Base-by-base conservation (phyloP, 2,113 vertebrate species). In the Leptobrachium leishanense region DNA sequence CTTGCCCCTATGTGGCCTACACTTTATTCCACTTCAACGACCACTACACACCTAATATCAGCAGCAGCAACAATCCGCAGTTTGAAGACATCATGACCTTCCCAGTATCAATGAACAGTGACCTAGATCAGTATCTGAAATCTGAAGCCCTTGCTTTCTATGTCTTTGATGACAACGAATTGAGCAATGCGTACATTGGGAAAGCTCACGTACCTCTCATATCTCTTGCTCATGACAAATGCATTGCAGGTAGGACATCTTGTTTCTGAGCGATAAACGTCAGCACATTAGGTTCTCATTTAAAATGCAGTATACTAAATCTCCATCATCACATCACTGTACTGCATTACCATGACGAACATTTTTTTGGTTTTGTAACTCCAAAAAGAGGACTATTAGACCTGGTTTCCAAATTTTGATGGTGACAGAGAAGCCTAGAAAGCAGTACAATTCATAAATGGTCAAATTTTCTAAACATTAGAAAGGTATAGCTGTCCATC, bases 1-100 rank as follows among this genome's bases (percentile, higher is more conserved):
- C 94, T 8, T 94, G 89, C 83, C 87, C 97, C 54, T 98, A 96
- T 0, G 92, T 95, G 55, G 89, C 97, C 85, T 98, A 96, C 91
- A 96, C 92, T 89, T 94, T 98, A 86, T 95, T 91, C 67, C 78
- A 92, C 86, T 96, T 95, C 83, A 85, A 90, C 10, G 94, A 97
- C 87, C 88, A 95, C 66, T 93, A 95, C 64, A 96, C 95, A 11
- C n/a, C 88, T 76, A 93, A 94, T 80, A 80, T 90, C 57, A 84
- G 89, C 2, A 91, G 89, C 86, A 90, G 86, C 86, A 86, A 78
- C 64, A 77, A 93, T 39, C 95, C 96, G 1, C 83, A 88, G 54
- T 95, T 97, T 85, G 84, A 91, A 9, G 92, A 97, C 84, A 82
- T 88, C 50, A 86, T 85, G 89, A 89, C 85, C 82, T 97, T 93